phyloP scores from a whole-genome alignment of 1,140 invertebrate genomes.

The Zaprionus kolodkinae region DNA sequence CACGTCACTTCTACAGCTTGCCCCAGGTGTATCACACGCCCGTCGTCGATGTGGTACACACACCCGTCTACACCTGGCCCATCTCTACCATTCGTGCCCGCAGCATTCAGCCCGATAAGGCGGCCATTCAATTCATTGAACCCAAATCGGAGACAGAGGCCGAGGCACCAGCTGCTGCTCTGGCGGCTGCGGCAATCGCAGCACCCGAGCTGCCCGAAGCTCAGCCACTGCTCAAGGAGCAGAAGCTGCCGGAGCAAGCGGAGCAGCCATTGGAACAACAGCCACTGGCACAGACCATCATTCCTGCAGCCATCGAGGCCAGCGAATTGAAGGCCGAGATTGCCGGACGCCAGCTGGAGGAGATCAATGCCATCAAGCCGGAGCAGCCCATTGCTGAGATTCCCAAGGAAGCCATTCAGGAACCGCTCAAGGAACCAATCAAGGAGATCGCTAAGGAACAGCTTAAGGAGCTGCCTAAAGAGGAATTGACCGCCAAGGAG shows the following conservation, averaged over 20 bases:
- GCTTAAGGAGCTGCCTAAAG: conserved; percentile 34
- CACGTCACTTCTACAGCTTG: conserved; percentile 69
- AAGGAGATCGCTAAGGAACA: conserved; percentile 36
- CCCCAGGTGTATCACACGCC: conserved; percentile 71
- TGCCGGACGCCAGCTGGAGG: conserved; percentile 64
- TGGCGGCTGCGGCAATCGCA: not conserved
- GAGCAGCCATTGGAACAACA: conserved; percentile 55
- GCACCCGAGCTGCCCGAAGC: conserved; percentile 30
- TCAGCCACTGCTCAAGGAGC: conserved; percentile 58
- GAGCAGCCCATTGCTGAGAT: conserved; percentile 33
- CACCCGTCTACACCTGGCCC: conserved; percentile 68
- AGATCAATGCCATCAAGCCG: conserved; percentile 60
- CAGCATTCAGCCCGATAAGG: conserved; percentile 61
- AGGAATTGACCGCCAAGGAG: conserved; percentile 12
- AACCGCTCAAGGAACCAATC: conserved; percentile 11
- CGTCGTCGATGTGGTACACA: conserved; percentile 73
- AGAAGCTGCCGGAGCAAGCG: conserved; percentile 40
- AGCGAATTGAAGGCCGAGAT: conserved; percentile 58
- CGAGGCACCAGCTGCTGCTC: conserved; percentile 10
- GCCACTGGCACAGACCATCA: conserved; percentile 44
- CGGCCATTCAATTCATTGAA: conserved; percentile 26
- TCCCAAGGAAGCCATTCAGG: conserved; percentile 8
- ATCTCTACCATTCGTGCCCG: conserved; percentile 74
- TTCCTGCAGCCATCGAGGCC: conserved; percentile 44
- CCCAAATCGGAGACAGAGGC: conserved; percentile 12